Percentiles rank a stretch among this genome's conserved stretches.
Conservation (phyloP, 2,797 vertebrate genomes). For the Sebastes minor region DNA sequence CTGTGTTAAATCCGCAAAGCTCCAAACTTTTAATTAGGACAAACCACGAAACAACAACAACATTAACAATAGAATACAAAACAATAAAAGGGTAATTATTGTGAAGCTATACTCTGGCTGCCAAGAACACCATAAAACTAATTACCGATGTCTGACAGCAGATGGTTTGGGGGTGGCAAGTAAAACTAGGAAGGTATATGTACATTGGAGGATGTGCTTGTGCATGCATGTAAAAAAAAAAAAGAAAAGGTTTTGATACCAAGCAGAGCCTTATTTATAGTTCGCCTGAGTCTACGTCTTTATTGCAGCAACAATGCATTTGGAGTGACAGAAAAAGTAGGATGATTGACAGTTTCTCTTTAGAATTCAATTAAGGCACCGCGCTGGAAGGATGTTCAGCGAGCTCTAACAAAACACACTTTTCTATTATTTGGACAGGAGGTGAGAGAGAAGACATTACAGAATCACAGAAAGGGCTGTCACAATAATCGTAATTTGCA, state of each 20-base stretch:
- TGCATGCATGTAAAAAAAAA: slow-evolving; percentile 7
- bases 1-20: slow-evolving; percentile 38
- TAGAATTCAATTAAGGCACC: slow-evolving; percentile 36
- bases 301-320: slow-evolving; percentile 49
- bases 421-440: slow-evolving; percentile 13
- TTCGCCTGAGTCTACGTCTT: slow-evolving; percentile 13
- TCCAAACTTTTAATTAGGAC: slow-evolving; percentile 73
- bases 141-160: slow-evolving; percentile 80
- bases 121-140: slow-evolving; percentile 79
- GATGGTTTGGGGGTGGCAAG: slow-evolving; percentile 62
- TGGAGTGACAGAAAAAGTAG: slow-evolving; percentile 45
- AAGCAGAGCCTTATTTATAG: slow-evolving; percentile 45
- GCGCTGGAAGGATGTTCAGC: slow-evolving; percentile 10
- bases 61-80: slow-evolving; percentile 74
- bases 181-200: slow-evolving; percentile 54
- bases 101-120: slow-evolving; percentile 63
- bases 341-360: slow-evolving; percentile 49
- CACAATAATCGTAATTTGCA: too few relatives aligned
- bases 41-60: slow-evolving; percentile 71
- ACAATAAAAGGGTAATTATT: slow-evolving; percentile 76
- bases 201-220: slow-evolving; percentile 36
- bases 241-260: neutral
- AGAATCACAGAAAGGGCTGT: neutral
- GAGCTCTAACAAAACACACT: slow-evolving; percentile 16
- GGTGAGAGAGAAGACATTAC: neutral